Percentiles rank a stretch among this genome's conserved stretches.
These are phyloP conservation scores for Myiozetetes cayanensis DNA, from an alignment of 2,113 vertebrate species.

Conservation along the genomic window DNA sequence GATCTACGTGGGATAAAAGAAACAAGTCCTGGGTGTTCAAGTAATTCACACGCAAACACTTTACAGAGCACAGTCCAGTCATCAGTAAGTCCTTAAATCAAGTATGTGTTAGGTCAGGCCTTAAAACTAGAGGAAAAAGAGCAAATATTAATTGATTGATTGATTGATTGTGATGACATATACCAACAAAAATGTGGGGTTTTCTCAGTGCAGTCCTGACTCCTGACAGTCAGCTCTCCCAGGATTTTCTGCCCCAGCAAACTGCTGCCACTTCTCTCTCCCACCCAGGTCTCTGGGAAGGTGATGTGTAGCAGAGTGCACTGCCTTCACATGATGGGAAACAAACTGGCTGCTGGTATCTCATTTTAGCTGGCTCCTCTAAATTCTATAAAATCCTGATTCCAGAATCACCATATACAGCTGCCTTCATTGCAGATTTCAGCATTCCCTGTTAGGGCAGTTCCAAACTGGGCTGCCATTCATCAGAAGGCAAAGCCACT, in stretches of 20 bases:
- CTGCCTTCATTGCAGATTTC: neutral
- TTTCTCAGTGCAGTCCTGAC: neutral
- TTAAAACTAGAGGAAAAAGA: neutral
- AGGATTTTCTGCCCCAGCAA: neutral
- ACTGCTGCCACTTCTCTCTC: neutral
- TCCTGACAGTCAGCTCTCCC: neutral
- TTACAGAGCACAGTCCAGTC: neutral
- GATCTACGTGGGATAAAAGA: neutral
- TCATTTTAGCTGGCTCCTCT: neutral
- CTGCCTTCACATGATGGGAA: neutral
- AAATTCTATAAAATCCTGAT: neutral
- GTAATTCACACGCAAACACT: neutral
- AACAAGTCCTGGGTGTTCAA: neutral
- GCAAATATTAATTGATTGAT: neutral
- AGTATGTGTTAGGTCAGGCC: neutral
- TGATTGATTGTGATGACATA: neutral
- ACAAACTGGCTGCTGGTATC: neutral
- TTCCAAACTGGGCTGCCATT: neutral
- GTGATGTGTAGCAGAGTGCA: neutral
- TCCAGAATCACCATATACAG: neutral
- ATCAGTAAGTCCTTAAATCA: neutral
- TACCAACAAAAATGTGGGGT: neutral
- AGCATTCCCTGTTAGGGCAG: neutral
- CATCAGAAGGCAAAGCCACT: neutral
- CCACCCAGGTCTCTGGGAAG: neutral